These are phyloP conservation scores for Diorhabda sublineata DNA, from an alignment of 1,140 invertebrate genomes.

Conservation along the genomic window DNA sequence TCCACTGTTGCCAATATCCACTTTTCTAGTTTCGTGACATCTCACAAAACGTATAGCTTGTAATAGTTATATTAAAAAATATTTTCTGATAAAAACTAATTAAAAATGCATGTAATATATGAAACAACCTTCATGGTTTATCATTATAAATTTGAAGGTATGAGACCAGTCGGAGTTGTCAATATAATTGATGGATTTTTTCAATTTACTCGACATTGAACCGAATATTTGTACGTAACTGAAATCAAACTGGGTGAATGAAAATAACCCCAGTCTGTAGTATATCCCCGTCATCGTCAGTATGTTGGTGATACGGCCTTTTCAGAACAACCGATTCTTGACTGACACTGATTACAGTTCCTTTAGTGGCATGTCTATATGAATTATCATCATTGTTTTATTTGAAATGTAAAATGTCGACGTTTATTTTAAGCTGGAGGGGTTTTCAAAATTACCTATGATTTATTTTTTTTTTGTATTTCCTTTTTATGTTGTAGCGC, in stretches of 20 bases:
- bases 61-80: too few species aligned
- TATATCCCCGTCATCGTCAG: background rate
- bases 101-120: background rate
- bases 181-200: constrained; percentile 1
- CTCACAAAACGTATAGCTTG: too few species aligned
- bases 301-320: constrained; percentile 1
- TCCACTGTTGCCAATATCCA: too few species aligned
- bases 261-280: background rate
- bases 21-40: too few species aligned
- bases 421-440: background rate
- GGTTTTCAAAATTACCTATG: background rate
- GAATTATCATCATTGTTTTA: constrained; percentile 1
- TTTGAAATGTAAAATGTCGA: background rate
- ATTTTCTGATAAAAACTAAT: too few species aligned
- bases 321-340: constrained; percentile 2
- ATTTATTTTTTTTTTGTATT: too few species aligned
- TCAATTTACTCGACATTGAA: background rate
- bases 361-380: constrained; percentile 2
- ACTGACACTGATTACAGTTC: constrained; percentile 1
- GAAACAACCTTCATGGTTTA: background rate
- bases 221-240: background rate
- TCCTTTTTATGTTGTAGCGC: too few species aligned
- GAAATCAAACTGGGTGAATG: background rate
- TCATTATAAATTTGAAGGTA: background rate
- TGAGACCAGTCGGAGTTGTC: background rate